Evolutionary conservation across 2,113 vertebrate genomes (phyloP), one percentile per base, ranked within the genome.

Genomic region (Archilochus colubris): DNA sequence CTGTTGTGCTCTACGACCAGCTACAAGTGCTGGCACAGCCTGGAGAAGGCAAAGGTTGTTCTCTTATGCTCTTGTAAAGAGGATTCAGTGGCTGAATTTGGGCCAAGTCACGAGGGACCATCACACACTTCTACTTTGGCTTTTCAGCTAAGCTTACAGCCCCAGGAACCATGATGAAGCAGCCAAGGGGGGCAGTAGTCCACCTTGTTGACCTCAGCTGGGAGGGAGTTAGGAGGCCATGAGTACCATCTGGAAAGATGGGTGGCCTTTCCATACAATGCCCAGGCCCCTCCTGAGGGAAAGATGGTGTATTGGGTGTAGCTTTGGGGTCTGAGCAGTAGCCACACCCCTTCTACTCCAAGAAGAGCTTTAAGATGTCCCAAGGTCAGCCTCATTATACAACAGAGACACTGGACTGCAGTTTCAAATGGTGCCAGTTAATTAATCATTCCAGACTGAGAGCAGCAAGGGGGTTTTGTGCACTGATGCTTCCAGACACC

Each of bases 361-460:
- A 50, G 30, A 2, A 19, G 28, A 14, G 18, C 50, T 84, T 63
- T 40, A 33, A 64, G 67, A 33, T 18, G 31, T 63, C 55, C 44
- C 55, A 27, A 38, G 58, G 48, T 55, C 73, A 69, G 33, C 7
- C 46, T 73, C 4, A 0, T 66, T 31, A 20, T 3, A 36, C 22
- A 6, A 21, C 1, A 2, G 3, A 68, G 30, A 53, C 43, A 38
- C 19, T 22, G 58, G 68, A 7, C 75, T 31, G 81, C 59, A 78
- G 36, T 44, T 83, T 73, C 54, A 28, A 79, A 77, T 5, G 36
- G 69, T 19, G 44, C 85, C 7, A 4, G 20, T 36, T 97, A 91
- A 93, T 97, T 92, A 84, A 95, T 93, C 66, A 87, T 82, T 54
- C 53, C 66, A 13, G 40, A 76, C 82, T 93, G 91, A 90, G 83